phyloP scores from a whole-genome alignment of 2,113 vertebrate genomes.

The Rhipidura dahli region DNA sequence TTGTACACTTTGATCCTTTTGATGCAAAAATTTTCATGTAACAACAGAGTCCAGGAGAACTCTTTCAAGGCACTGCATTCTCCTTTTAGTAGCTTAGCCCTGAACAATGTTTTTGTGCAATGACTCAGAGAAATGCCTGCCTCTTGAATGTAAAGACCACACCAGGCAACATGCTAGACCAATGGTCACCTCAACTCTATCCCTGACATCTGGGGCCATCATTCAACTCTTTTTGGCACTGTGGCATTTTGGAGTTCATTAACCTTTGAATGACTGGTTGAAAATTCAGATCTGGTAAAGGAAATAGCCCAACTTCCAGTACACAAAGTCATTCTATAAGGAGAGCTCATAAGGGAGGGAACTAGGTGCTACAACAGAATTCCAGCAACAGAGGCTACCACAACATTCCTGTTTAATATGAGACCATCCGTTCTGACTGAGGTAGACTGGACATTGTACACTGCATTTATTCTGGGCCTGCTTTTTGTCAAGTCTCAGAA shows the following conservation, averaged over 20 bases:
- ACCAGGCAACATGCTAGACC: neutral
- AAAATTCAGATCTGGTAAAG: neutral
- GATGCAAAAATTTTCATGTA: neutral
- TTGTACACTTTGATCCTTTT: neutral
- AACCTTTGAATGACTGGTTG: neutral
- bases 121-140: neutral
- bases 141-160: neutral
- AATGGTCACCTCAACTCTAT: neutral
- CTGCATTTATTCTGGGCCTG: neutral
- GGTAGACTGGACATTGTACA: neutral
- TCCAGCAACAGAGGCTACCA: neutral
- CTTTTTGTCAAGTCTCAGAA: neutral
- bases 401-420: neutral
- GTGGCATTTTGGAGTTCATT: neutral
- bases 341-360: neutral
- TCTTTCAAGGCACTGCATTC: neutral
- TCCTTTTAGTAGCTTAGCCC: neutral
- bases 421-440: neutral
- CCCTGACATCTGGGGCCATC: neutral
- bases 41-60: neutral
- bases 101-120: neutral
- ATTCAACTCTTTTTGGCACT: neutral
- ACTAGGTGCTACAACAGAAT: neutral
- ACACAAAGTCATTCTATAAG: neutral
- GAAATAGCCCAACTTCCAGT: neutral